These are phyloP conservation scores for Andrena fulva DNA, from an alignment of 2,888 invertebrate genomes.

Conservation along the genomic window DNA sequence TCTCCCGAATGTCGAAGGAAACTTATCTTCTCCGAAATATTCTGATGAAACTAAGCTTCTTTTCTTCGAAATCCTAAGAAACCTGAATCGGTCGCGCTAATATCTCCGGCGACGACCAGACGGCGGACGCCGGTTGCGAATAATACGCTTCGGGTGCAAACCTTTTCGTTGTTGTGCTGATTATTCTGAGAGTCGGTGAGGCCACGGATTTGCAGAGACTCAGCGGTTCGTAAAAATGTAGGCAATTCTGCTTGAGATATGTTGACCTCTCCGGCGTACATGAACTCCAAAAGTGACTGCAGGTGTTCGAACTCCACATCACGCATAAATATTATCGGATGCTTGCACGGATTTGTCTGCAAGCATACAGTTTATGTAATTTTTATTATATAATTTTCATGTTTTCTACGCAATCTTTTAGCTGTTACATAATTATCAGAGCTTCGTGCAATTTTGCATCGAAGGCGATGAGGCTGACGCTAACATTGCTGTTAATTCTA, in stretches of 20 bases:
- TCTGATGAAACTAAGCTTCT: no score
- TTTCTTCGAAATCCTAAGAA: no score
- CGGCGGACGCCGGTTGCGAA: no score
- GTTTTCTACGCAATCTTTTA: background rate
- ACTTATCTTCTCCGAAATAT: no score
- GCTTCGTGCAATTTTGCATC: background rate
- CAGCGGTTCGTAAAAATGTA: conserved; percentile 91
- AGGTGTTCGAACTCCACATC: conserved; percentile 93
- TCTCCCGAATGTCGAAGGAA: no score
- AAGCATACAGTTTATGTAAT: conserved; percentile 79
- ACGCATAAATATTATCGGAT: conserved; percentile 94
- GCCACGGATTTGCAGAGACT: conserved; percentile 92
- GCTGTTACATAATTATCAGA: background rate
- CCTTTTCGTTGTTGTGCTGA: conserved; percentile 84
- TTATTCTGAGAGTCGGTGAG: conserved; percentile 88
- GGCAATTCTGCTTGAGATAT: conserved; percentile 92
- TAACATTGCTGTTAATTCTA: background rate
- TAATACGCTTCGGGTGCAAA: conserved; percentile 34
- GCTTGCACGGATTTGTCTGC: conserved; percentile 93
- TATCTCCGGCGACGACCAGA: no score
- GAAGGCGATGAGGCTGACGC: background rate
- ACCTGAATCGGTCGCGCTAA: no score
- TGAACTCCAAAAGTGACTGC: conserved; percentile 92
- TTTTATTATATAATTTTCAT: background rate
- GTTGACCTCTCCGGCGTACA: conserved; percentile 95